phyloP scores from a whole-genome alignment of 2,113 vertebrate genomes.

The Danio rerio region DNA sequence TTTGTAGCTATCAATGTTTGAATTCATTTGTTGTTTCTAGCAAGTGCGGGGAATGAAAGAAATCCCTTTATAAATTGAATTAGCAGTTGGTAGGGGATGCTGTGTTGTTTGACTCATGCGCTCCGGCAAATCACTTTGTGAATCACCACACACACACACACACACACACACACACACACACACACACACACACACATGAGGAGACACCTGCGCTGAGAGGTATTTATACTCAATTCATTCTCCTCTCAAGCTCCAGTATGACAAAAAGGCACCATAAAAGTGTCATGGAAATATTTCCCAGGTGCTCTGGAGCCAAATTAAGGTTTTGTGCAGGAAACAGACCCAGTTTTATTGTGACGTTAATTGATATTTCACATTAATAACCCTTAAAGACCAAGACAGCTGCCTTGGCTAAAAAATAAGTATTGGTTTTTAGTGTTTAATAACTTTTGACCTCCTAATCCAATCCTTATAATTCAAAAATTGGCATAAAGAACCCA shows the following conservation, averaged over 20 bases:
- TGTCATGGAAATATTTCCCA: background rate
- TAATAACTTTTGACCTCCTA: too few species aligned
- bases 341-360: background rate
- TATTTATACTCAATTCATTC: background rate
- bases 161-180: background rate
- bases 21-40: background rate
- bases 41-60: background rate
- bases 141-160: background rate
- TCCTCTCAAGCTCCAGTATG: background rate
- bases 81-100: background rate
- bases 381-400: too few species aligned
- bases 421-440: too few species aligned
- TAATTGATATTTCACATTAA: too few species aligned
- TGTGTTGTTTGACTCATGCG: background rate
- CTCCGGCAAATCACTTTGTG: background rate
- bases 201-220: background rate
- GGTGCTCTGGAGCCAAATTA: background rate
- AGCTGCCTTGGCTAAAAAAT: too few species aligned
- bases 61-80: background rate
- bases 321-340: background rate
- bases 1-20: background rate
- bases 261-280: background rate
- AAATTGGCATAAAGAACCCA: too few species aligned
- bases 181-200: too few species aligned
- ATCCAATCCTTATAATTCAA: too few species aligned